Evolutionary conservation across 2,888 invertebrate genomes (phyloP).

Genomic region (Fragum sueziense): DNA sequence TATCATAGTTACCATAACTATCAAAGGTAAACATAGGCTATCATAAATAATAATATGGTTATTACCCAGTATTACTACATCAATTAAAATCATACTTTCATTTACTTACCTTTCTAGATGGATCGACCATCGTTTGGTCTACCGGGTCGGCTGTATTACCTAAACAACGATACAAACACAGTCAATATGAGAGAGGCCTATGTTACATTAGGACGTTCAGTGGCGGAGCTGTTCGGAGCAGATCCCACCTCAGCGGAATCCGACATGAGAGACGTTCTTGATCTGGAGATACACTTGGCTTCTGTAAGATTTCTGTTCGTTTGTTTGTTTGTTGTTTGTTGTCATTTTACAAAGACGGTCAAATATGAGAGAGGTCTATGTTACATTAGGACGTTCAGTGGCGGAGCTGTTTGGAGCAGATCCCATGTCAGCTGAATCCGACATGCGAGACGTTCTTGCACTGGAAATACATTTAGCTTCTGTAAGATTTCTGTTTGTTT

Average conservation of each 20-base stretch:
- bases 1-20: too few species aligned
- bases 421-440: constrained; percentile 86
- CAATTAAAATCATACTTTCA: too few species aligned
- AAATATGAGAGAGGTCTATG: constrained; percentile 90
- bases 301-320: constrained; percentile 93
- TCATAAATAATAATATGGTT: too few species aligned
- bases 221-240: constrained; percentile 92
- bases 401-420: constrained; percentile 92
- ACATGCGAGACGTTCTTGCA: constrained; percentile 89
- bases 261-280: constrained; percentile 90
- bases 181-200: constrained; percentile 90
- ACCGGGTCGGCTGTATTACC: constrained; percentile 89
- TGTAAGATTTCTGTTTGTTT: too few species aligned
- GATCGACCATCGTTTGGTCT: constrained; percentile 80
- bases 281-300: constrained; percentile 94
- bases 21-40: too few species aligned
- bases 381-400: constrained; percentile 92
- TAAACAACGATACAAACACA: constrained; percentile 58
- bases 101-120: neutral
- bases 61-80: too few species aligned
- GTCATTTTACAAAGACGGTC: neutral
- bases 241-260: constrained; percentile 86
- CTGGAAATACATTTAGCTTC: constrained; percentile 95
- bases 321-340: too few species aligned
- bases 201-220: constrained; percentile 91